Evolutionary conservation across 2,888 invertebrate genomes (phyloP).

Genomic region (Mesorhabditis belari): DNA sequence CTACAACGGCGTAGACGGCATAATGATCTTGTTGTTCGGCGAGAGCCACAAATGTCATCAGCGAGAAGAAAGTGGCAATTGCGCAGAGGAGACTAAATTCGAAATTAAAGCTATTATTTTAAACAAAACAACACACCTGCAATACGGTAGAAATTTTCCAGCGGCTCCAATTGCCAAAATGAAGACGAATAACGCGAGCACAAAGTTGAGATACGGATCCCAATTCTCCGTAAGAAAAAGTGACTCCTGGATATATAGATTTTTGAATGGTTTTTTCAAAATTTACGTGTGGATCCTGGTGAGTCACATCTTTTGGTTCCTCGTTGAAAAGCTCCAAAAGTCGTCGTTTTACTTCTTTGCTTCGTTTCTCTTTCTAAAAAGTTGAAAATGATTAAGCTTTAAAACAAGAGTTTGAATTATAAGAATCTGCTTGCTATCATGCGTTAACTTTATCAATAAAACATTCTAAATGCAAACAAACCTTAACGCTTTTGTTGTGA

Average conservation of each 20-base stretch:
- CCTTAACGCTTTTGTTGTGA: constrained; percentile 8
- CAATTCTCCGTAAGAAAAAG: constrained; percentile 22
- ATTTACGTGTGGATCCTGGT: not conserved
- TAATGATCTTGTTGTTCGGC: constrained; percentile 29
- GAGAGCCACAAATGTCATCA: constrained; percentile 32
- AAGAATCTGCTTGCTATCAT: too few relatives aligned
- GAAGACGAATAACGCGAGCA: constrained; percentile 29
- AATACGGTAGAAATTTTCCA: constrained; percentile 26
- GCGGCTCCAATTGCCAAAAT: constrained; percentile 35
- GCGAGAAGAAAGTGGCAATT: constrained; percentile 26
- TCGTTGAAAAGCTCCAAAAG: constrained; percentile 5
- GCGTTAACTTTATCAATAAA: too few relatives aligned
- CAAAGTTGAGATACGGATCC: constrained; percentile 41
- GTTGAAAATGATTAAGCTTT: too few relatives aligned
- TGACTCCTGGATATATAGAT: not conserved
- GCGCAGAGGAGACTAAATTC: constrained; percentile 36
- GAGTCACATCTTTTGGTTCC: not conserved
- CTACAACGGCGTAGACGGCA: constrained; percentile 31
- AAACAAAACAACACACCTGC: not conserved
- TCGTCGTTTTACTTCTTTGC: constrained; percentile 1
- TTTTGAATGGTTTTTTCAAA: not conserved
- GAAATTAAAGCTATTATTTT: not conserved
- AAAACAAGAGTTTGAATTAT: too few relatives aligned
- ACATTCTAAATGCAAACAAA: too few relatives aligned
- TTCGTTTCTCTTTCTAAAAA: constrained; percentile 1